A percentile compares a stretch with the other conserved stretches of the same genome.
Evolutionary conservation across 2,113 vertebrate genomes (phyloP).

Genomic region (Corvus cornix): DNA sequence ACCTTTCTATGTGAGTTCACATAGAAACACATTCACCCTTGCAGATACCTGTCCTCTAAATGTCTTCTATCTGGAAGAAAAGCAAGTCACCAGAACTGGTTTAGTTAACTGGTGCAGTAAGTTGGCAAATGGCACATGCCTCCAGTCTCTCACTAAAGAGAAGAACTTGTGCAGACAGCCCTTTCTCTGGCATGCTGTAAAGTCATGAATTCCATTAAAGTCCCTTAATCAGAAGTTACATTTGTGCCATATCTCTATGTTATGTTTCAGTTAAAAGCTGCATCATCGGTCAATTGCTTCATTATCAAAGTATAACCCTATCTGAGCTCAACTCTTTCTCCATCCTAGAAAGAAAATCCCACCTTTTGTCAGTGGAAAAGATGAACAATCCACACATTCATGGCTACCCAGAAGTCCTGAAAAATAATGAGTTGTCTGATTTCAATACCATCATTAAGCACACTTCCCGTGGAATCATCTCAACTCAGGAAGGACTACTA

Average conservation of each 20-base stretch:
- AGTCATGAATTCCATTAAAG: not conserved
- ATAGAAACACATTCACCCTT: not conserved
- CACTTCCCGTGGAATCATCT: not conserved
- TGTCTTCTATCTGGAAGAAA: not conserved
- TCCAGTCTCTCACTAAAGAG: not conserved
- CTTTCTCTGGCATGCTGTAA: not conserved
- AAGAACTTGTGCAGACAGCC: not conserved
- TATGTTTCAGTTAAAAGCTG: not conserved
- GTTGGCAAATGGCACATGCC: not conserved
- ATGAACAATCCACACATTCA: not conserved
- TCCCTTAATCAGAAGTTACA: not conserved
- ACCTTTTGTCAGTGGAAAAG: not conserved
- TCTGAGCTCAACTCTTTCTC: not conserved
- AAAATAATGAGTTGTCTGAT: not conserved
- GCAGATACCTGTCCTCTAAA: not conserved
- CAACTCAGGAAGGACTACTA: not conserved
- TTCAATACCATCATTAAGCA: not conserved
- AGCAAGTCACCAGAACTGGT: not conserved
- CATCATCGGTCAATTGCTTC: rapidly evolving
- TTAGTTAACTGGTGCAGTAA: not conserved
- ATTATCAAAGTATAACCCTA: not conserved
- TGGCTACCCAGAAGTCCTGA: not conserved
- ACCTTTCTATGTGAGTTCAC: not conserved
- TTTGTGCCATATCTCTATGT: not conserved
- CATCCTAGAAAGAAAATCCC: not conserved